Percentiles rank a stretch among this genome's conserved stretches.
Evolutionary conservation across 2,113 vertebrate species (phyloP).

Genomic region (Girardinichthys multiradiatus): DNA sequence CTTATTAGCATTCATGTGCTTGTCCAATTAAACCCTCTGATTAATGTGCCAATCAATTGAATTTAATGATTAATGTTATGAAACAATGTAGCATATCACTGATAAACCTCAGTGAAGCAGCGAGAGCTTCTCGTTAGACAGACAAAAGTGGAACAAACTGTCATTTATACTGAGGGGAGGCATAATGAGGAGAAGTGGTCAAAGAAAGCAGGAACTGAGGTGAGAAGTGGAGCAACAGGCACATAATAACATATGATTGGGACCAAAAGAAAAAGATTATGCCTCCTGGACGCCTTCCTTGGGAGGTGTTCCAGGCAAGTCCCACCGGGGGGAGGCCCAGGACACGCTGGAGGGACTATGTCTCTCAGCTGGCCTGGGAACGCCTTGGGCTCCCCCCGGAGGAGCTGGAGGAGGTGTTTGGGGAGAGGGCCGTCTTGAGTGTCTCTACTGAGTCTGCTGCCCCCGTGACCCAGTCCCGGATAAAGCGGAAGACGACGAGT

Average conservation of each 20-base stretch:
- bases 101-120: constrained; percentile 49
- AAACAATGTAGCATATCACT: constrained; percentile 55
- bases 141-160: constrained; percentile 36
- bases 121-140: constrained; percentile 51
- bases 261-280: background rate
- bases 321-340: too few relatives aligned
- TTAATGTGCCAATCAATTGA: constrained; percentile 70
- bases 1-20: constrained; percentile 63
- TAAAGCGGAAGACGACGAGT: too few relatives aligned
- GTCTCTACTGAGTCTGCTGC: too few relatives aligned
- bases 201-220: constrained; percentile 25
- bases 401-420: too few relatives aligned
- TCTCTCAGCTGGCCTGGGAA: too few relatives aligned
- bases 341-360: too few relatives aligned
- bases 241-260: background rate
- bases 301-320: too few relatives aligned
- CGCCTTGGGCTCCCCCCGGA: too few relatives aligned
- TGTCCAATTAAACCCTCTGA: constrained; percentile 68
- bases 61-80: constrained; percentile 67
- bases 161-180: constrained; percentile 26
- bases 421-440: too few relatives aligned
- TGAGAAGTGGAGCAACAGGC: constrained; percentile 10
- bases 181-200: constrained; percentile 57
- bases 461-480: too few relatives aligned
- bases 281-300: too few relatives aligned